These are phyloP conservation scores for Hippolais icterina DNA, from an alignment of 2,113 vertebrate species.

Conservation along the genomic window DNA sequence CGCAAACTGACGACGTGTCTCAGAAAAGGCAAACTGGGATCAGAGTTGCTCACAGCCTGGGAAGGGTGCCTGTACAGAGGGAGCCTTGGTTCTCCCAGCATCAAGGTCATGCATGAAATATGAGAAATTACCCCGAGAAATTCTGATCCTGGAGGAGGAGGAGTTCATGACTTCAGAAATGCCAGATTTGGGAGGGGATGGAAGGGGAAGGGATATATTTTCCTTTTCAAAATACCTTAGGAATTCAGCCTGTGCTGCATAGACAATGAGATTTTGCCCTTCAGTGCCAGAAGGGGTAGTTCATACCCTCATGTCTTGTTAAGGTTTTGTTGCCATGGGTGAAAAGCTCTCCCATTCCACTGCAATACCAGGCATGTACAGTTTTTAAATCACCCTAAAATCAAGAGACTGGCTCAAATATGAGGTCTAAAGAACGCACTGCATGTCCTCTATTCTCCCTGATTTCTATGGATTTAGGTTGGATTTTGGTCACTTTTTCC, in stretches of 20 bases:
- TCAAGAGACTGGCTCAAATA: neutral
- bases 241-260: neutral
- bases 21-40: neutral
- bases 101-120: conserved; percentile 56
- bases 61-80: neutral
- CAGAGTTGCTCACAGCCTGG: neutral
- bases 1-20: neutral
- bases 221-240: conserved; percentile 56
- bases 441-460: neutral
- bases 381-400: neutral
- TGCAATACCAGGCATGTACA: neutral
- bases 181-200: conserved; percentile 60
- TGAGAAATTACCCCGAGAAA: conserved; percentile 56
- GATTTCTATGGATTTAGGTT: neutral
- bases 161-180: conserved; percentile 68
- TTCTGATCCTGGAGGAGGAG: conserved; percentile 51
- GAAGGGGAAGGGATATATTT: conserved; percentile 33
- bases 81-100: neutral
- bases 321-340: neutral
- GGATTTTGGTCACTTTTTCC: neutral
- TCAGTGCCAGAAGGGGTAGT: neutral
- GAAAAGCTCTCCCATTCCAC: neutral
- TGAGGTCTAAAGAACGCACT: neutral
- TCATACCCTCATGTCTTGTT: neutral
- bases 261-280: conserved; percentile 17